phyloP scores from a whole-genome alignment of 1,140 invertebrate species.

The Euura lappo region DNA sequence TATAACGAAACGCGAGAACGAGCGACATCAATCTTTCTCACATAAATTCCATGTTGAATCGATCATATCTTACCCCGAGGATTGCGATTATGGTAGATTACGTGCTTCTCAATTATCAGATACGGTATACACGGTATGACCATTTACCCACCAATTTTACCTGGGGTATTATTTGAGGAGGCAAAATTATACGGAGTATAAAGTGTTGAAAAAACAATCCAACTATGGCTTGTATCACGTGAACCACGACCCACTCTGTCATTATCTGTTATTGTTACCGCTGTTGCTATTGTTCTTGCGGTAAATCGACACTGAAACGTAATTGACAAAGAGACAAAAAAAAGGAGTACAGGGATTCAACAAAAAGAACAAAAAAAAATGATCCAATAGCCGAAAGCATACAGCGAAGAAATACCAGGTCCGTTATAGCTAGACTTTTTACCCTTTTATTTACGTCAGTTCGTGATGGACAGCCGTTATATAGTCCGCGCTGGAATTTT shows the following conservation, averaged over 20 bases:
- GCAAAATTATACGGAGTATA: too few relatives aligned
- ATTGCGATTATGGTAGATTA: background rate
- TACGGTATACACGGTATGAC: background rate
- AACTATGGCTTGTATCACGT: background rate
- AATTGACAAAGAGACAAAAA: conserved; percentile 5
- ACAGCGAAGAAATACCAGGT: background rate
- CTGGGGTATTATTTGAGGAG: too few relatives aligned
- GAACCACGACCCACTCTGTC: background rate
- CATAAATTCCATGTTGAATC: background rate
- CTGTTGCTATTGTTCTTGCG: background rate
- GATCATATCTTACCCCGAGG: too few relatives aligned
- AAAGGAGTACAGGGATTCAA: background rate
- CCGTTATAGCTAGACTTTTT: background rate
- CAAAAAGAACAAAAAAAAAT: background rate
- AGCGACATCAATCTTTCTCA: background rate
- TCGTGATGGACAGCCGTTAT: background rate
- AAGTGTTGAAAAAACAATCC: background rate
- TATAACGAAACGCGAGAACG: background rate
- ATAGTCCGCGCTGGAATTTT: background rate
- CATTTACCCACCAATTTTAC: too few relatives aligned
- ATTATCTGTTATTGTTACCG: background rate
- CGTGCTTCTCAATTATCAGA: background rate
- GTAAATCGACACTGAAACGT: conserved; percentile 5
- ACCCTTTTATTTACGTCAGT: background rate
- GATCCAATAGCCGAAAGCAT: background rate